Evolutionary conservation across 2,797 vertebrate species (phyloP), one percentile per base, ranked within the genome.

Genomic region (Todus mexicanus): DNA sequence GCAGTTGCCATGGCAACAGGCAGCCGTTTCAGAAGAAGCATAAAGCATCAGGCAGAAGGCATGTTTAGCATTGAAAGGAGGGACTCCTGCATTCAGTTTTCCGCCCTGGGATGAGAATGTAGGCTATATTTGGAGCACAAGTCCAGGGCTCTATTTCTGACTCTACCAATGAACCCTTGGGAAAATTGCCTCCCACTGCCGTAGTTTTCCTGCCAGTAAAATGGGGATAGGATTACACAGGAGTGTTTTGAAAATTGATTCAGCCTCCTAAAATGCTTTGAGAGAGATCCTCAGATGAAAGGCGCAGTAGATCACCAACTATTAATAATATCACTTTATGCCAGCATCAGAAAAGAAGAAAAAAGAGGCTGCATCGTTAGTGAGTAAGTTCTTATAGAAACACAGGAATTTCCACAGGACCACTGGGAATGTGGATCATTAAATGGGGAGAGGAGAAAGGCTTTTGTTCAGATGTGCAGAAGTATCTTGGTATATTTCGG

Each of bases 201-300:
- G 84, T 35, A 51, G 87, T 81, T 66, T 89, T 93, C 72, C 92
- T 83, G 87, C 82, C 94, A 96, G 93, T 94, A 78, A 93, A 94
- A 92, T 6, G 63, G 66, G 90, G 88, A 91, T 96, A 96, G 74
- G 69, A 54, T 95, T 96, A 95, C 96, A 96, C 83, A 84, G 90
- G 77, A 93, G 89, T 96, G 94, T 96, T 96, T 92, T 96, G 96
- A 96, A 96, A 96, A 95, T 81, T 93, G 95, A 96, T 96, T 96
- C 94, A 95, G 82, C 22, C 78, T 93, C 47, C 63, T 92, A 92
- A 96, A 94, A 94, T 89, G 91, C 76, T 89, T 92, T 89, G 76
- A 56, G 82, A 92, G 87, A 94, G 40, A 94, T 95, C 91, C 87
- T 95, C 72, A 54, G 70, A 95, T 87, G 92, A 78, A 94, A 94